These are phyloP conservation scores for Dermatemys mawii DNA, from an alignment of 2,113 vertebrate species.

Conservation along the genomic window DNA sequence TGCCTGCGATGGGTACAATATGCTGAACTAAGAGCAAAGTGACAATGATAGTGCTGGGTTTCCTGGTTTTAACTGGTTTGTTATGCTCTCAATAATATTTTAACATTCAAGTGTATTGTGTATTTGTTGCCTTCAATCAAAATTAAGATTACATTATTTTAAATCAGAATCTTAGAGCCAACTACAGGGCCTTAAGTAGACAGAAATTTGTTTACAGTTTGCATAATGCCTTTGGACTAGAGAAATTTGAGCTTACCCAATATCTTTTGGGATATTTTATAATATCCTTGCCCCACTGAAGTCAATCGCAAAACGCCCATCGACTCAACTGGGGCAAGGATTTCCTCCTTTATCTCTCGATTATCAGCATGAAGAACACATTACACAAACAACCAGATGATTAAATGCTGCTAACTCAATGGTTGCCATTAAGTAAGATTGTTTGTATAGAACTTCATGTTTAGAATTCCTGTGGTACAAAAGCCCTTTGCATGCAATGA, in stretches of 20 bases:
- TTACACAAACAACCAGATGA: not conserved
- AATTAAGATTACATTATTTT: not conserved
- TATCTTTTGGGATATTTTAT: fast-evolving
- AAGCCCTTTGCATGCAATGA: not conserved
- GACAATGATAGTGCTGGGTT: not conserved
- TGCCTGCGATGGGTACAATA: not conserved
- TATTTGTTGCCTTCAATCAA: not conserved
- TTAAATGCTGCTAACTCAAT: not conserved
- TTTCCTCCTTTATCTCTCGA: not conserved
- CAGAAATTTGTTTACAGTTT: not conserved
- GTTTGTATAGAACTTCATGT: not conserved
- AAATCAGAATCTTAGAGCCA: no score
- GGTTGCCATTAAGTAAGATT: not conserved
- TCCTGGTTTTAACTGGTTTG: not conserved
- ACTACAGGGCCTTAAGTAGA: no score
- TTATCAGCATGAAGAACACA: not conserved
- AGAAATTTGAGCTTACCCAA: not conserved
- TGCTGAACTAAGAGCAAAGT: not conserved
- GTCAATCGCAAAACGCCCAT: not conserved
- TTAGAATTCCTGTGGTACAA: not conserved
- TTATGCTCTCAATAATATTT: not conserved
- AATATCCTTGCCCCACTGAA: not conserved
- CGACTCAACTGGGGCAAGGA: not conserved
- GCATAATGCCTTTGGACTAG: not conserved
- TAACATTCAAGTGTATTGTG: not conserved